phyloP scores from a whole-genome alignment of 2,888 invertebrate genomes.

The Dione vanillae region DNA sequence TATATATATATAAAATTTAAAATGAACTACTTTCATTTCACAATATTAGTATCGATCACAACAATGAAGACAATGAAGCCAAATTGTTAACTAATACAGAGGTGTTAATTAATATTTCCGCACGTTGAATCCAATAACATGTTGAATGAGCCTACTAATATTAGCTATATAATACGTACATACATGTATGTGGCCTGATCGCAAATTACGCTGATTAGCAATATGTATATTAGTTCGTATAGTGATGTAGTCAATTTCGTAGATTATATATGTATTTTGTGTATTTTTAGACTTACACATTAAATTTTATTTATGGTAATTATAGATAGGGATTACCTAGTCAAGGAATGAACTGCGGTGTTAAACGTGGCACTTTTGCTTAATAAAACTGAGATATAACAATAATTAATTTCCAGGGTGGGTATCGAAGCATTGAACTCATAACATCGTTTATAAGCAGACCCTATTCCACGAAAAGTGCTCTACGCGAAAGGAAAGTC shows the following conservation, averaged over 20 bases:
- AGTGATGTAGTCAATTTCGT: neutral
- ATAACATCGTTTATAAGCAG: too few species aligned
- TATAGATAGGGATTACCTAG: too few species aligned
- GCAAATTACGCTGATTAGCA: slow-evolving; percentile 1
- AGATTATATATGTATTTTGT: too few species aligned
- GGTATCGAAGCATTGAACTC: too few species aligned
- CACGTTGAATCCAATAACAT: slow-evolving; percentile 11
- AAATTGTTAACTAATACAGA: slow-evolving; percentile 6
- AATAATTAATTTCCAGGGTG: too few species aligned
- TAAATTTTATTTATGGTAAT: too few species aligned
- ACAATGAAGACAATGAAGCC: neutral
- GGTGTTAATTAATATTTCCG: slow-evolving; percentile 24
- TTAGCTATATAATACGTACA: neutral
- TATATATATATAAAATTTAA: neutral
- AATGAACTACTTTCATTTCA: neutral
- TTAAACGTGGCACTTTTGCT: too few species aligned
- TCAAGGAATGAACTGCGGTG: too few species aligned
- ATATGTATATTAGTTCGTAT: neutral
- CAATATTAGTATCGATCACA: neutral
- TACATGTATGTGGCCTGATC: neutral
- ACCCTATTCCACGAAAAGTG: too few species aligned
- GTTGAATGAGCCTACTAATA: slow-evolving; percentile 20
- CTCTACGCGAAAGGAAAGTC: too few species aligned
- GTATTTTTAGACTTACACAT: too few species aligned
- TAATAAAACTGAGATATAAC: too few species aligned